Conservation (phyloP, 2,797 vertebrate species). For the Erithacus rubecula region DNA sequence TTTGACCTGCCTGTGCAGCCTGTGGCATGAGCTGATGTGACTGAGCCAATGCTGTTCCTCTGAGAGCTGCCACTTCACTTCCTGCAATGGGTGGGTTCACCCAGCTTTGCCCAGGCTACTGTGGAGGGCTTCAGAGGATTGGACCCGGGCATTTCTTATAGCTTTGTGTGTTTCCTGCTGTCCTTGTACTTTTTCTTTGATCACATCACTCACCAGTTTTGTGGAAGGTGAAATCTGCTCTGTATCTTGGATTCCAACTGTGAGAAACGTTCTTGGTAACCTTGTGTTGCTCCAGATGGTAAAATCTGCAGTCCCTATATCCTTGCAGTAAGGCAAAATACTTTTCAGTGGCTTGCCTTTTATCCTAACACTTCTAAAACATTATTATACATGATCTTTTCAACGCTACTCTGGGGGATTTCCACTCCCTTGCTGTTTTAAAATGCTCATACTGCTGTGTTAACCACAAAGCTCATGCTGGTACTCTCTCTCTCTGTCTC, state of each 20-base stretch:
- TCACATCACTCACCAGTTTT: neutral
- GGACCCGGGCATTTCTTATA: neutral
- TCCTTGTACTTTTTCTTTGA: neutral
- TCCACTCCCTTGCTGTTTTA: conserved; percentile 52
- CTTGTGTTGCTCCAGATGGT: neutral
- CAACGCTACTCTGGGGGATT: conserved; percentile 52
- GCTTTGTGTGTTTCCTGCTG: neutral
- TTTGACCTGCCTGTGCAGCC: neutral
- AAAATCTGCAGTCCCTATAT: neutral
- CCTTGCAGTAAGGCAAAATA: neutral
- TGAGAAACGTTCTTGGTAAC: neutral
- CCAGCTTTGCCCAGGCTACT: fast-evolving
- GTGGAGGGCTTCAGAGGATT: neutral
- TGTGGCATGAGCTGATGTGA: neutral
- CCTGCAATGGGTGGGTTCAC: neutral
- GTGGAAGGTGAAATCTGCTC: neutral
- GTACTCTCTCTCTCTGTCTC: neutral
- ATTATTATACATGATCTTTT: conserved; percentile 32
- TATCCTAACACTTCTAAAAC: neutral
- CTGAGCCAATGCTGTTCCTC: fast-evolving
- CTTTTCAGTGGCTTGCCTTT: neutral
- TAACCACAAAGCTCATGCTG: conserved; percentile 33
- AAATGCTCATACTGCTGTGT: neutral
- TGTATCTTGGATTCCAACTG: neutral
- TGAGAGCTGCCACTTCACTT: neutral